Evolutionary conservation across 2,113 vertebrate species (phyloP).

Genomic region (Varanus komodoensis): DNA sequence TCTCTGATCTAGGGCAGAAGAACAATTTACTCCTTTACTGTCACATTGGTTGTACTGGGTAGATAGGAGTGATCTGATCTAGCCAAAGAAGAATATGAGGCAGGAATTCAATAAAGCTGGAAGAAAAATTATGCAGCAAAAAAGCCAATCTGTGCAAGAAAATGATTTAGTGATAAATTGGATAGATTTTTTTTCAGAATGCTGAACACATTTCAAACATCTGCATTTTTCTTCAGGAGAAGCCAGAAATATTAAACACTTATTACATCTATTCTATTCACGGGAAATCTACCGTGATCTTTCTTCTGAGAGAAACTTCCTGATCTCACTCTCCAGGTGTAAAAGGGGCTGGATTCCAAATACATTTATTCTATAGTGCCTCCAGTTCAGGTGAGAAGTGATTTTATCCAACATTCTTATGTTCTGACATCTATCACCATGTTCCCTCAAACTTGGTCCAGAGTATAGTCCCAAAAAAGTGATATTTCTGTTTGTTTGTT

Average conservation of each 20-base stretch:
- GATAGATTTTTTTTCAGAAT: neutral
- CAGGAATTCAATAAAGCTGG: neutral
- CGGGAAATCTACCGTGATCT: neutral
- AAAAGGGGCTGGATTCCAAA: neutral
- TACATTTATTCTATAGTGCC: neutral
- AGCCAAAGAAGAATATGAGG: neutral
- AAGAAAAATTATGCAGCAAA: neutral
- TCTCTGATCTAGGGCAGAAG: neutral
- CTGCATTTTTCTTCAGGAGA: neutral
- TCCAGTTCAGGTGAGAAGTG: neutral
- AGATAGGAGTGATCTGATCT: neutral
- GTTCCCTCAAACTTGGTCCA: neutral
- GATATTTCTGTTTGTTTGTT: neutral
- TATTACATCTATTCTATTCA: neutral
- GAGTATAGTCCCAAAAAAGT: neutral
- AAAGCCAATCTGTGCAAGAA: neutral
- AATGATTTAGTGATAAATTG: neutral
- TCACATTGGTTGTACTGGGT: neutral
- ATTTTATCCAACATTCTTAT: neutral
- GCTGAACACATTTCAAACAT: neutral
- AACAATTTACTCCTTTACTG: neutral
- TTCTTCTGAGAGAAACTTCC: neutral
- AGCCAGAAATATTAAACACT: neutral
- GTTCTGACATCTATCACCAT: neutral
- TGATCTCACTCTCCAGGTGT: neutral